Conservation (phyloP, 2,113 vertebrate species). For the Sitta europaea region DNA sequence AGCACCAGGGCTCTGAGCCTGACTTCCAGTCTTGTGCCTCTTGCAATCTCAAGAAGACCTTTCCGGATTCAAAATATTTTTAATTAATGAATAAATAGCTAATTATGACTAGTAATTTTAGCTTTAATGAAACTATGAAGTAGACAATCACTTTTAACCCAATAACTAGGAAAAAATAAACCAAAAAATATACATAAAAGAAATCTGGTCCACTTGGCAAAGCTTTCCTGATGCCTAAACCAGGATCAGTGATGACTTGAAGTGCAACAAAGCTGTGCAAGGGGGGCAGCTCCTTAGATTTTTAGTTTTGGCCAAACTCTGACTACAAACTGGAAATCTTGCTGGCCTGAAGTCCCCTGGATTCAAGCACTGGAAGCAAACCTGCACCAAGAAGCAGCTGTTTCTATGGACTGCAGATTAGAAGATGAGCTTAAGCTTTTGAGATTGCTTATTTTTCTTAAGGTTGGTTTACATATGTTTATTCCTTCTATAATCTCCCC, state of each 20-base stretch:
- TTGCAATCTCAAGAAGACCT: background rate
- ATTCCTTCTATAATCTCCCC: background rate
- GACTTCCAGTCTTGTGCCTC: background rate
- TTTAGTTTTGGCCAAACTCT: background rate
- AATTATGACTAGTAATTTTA: background rate
- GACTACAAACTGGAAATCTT: background rate
- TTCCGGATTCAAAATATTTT: background rate
- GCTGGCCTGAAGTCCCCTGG: background rate
- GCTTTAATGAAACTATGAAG: background rate
- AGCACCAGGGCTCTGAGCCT: fast-evolving
- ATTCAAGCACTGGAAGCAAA: background rate
- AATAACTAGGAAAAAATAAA: background rate
- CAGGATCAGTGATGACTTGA: background rate
- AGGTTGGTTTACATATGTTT: background rate
- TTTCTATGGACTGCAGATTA: background rate
- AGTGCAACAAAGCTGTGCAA: background rate
- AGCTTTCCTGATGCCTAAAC: background rate
- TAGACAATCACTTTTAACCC: background rate
- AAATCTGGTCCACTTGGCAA: background rate
- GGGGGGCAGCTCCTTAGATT: background rate
- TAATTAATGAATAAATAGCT: background rate
- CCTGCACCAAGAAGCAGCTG: background rate
- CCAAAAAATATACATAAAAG: background rate
- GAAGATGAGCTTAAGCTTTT: background rate
- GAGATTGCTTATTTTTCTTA: background rate